These are phyloP conservation scores for Syngnathus floridae DNA, from an alignment of 2,113 vertebrate species.

Conservation along the genomic window DNA sequence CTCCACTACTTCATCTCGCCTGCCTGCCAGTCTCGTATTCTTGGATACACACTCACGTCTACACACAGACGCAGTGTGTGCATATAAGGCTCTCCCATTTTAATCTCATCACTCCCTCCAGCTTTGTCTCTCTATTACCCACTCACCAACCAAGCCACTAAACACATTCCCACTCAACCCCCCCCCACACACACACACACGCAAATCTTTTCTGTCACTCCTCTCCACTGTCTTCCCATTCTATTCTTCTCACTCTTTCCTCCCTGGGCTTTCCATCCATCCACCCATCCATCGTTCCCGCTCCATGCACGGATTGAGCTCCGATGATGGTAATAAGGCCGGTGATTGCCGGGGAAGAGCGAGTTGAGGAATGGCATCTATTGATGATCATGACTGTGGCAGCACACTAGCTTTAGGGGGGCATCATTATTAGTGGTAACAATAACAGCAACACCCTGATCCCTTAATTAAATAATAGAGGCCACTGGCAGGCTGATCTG, in stretches of 20 bases:
- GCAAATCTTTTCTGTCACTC: conserved; percentile 35
- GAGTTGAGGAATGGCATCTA: conserved; percentile 49
- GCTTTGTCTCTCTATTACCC: conserved; percentile 52
- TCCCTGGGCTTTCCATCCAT: conserved; percentile 63
- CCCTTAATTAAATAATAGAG: conserved; percentile 61
- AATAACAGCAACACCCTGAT: conserved; percentile 53
- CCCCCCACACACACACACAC: conserved; percentile 22
- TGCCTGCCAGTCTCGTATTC: conserved; percentile 37
- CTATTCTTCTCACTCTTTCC: conserved; percentile 47
- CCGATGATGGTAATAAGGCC: conserved; percentile 56
- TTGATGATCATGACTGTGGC: conserved; percentile 56
- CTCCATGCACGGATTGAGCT: conserved; percentile 23
- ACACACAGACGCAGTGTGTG: conserved; percentile 31
- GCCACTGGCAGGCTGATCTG: conserved; percentile 24
- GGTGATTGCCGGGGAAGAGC: conserved; percentile 51
- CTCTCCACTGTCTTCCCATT: conserved; percentile 38
- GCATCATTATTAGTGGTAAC: conserved; percentile 61
- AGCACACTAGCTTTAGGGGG: conserved; percentile 35
- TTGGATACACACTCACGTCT: conserved; percentile 19
- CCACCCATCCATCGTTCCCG: conserved; percentile 43
- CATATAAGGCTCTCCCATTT: conserved; percentile 33
- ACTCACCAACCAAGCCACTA: conserved; percentile 34
- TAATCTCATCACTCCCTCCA: conserved; percentile 53
- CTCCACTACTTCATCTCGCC: background rate
- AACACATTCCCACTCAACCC: conserved; percentile 30